Evolutionary conservation across 2,797 vertebrate species (phyloP).

Genomic region (Craterocephalus amniculus): DNA sequence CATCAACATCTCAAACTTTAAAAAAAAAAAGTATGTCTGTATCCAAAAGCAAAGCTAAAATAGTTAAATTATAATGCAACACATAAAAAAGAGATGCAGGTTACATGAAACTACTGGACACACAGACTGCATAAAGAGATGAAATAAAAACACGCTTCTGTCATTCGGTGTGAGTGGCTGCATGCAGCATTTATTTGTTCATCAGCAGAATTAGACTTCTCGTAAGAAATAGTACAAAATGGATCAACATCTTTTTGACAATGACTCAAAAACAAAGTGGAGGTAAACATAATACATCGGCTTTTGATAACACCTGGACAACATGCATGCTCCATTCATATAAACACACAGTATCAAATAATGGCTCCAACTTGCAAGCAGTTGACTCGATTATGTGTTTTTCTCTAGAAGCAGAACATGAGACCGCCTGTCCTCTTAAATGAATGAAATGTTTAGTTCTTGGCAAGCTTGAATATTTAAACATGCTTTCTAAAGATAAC

Average conservation of each 20-base stretch:
- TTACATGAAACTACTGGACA: no score
- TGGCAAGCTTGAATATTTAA: slow-evolving; percentile 73
- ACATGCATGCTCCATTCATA: slow-evolving; percentile 78
- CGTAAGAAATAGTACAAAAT: slow-evolving; percentile 87
- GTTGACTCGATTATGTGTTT: slow-evolving; percentile 54
- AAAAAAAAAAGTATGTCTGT: no score
- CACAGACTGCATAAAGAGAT: not conserved
- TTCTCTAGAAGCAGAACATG: slow-evolving; percentile 32
- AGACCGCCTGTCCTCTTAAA: slow-evolving; percentile 36
- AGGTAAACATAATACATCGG: slow-evolving; percentile 64
- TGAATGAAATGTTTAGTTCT: slow-evolving; percentile 60
- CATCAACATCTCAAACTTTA: no score
- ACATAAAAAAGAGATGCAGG: no score
- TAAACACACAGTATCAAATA: slow-evolving; percentile 78
- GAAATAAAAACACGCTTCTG: slow-evolving; percentile 41
- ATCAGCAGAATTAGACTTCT: slow-evolving; percentile 80
- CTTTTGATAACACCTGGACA: slow-evolving; percentile 62
- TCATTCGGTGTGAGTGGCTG: slow-evolving; percentile 77
- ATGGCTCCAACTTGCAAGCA: slow-evolving; percentile 71
- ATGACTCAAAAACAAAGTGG: slow-evolving; percentile 70
- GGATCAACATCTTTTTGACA: slow-evolving; percentile 65
- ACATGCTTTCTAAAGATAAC: slow-evolving; percentile 72
- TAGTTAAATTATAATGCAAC: no score
- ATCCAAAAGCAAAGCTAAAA: no score
- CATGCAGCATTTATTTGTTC: slow-evolving; percentile 92